Percentiles rank a stretch among this genome's conserved stretches.
These are phyloP conservation scores for Drosophila percnosoma DNA, from an alignment of 2,888 invertebrate genomes.

Conservation along the genomic window DNA sequence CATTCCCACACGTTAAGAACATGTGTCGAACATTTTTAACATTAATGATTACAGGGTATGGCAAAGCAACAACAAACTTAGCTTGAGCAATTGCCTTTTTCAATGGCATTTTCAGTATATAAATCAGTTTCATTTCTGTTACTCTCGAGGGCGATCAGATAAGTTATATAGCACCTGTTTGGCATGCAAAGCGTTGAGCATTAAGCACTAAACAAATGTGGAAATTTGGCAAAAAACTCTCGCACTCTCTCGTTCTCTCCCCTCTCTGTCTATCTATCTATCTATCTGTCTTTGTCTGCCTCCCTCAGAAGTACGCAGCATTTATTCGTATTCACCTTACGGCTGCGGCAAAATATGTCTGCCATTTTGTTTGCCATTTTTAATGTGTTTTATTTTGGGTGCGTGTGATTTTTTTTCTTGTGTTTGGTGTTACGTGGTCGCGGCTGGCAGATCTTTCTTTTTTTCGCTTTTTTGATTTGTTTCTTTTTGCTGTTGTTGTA, in stretches of 20 bases:
- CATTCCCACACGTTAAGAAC: background rate
- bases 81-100: constrained; percentile 36
- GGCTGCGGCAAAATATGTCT: constrained; percentile 72
- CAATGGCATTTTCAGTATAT: constrained; percentile 56
- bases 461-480: constrained; percentile 17
- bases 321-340: constrained; percentile 64
- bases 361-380: constrained; percentile 81
- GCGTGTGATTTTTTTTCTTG: constrained; percentile 42
- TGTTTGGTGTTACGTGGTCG: constrained; percentile 59
- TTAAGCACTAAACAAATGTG: constrained; percentile 76
- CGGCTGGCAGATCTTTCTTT: constrained; percentile 24
- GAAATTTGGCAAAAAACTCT: constrained; percentile 33
- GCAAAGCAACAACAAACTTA: constrained; percentile 34
- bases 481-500: constrained; percentile 14
- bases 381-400: constrained; percentile 67
- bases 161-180: constrained; percentile 74
- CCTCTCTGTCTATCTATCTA: background rate
- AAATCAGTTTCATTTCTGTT: constrained; percentile 66
- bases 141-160: constrained; percentile 58
- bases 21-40: background rate
- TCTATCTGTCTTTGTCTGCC: background rate
- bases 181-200: constrained; percentile 72
- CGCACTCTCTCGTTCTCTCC: constrained; percentile 23
- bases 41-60: constrained; percentile 8
- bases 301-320: constrained; percentile 26